These are phyloP conservation scores for Acanthaster planci DNA, from an alignment of 35 echinoderm and acorn worm genomes.

Conservation along the genomic window DNA sequence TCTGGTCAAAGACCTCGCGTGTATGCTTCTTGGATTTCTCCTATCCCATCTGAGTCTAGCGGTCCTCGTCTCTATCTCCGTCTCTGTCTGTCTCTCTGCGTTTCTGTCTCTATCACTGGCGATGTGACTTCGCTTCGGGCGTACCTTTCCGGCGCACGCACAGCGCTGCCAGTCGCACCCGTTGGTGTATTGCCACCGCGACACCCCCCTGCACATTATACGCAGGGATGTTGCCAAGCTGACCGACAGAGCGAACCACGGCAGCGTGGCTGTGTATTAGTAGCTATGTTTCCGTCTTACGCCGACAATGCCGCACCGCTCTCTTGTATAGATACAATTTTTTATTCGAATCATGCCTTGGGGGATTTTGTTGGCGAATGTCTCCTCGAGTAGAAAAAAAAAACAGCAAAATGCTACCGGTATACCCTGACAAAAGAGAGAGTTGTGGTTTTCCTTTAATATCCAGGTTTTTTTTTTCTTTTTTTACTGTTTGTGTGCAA, in stretches of 20 bases:
- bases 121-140: neutral
- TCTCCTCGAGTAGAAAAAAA: too few relatives aligned
- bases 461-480: too few relatives aligned
- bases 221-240: too few relatives aligned
- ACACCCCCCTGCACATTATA: too few relatives aligned
- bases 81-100: too few relatives aligned
- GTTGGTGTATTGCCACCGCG: neutral
- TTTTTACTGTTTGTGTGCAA: slow-evolving; percentile 12
- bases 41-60: too few relatives aligned
- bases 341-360: slow-evolving; percentile 15
- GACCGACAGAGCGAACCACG: neutral
- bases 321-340: slow-evolving; percentile 17
- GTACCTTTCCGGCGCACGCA: neutral
- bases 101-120: neutral
- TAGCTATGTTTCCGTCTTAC: neutral
- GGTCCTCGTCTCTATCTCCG: too few relatives aligned
- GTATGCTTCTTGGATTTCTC: neutral
- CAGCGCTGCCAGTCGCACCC: neutral
- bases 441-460: neutral
- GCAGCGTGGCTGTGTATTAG: slow-evolving; percentile 8
- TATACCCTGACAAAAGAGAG: neutral
- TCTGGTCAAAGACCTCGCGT: slow-evolving; percentile 18
- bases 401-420: too few relatives aligned
- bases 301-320: neutral
- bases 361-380: neutral